Evolutionary conservation across 92 coral and sea anemone species (phyloP), one percentile per base, ranked within the genome.

Genomic region (Porites rus): DNA sequence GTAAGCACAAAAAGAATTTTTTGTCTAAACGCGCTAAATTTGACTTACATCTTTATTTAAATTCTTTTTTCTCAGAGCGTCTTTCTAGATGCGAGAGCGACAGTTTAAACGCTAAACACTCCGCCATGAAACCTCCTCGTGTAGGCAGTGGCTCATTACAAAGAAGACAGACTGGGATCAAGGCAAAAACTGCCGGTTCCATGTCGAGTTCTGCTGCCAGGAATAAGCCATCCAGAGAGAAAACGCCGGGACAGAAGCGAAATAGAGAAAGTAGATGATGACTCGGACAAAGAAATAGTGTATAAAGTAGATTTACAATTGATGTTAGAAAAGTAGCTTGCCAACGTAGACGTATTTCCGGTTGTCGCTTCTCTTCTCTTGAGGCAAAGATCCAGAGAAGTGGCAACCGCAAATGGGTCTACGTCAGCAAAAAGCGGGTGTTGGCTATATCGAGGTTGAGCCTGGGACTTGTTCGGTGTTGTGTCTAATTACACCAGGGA

Each of bases 41-140:
- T 18, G n/a, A 62, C 19, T 16, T 16, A 62, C 8, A 4, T 62
- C 18, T 11, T 12, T 21, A 38, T 38, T 18, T n/a, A 8, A 78
- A 21, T 75, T 20, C 50, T 18, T 64, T 31, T 13, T 70, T 17
- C 8, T 8, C 82, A 92, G 94, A 92, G 24, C 94, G 94, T 50
- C 89, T 92, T 21, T 92, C 94, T 1, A 92, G 90, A 68, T 92
- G 92, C 52, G 94, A 92, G 68, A 92, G 85, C 61, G 90, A 92
- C 72, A 81, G 76, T 19, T 38, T 59, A n/a, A 92, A 46, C 78
- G 67, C 70, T 31, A 92, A 92, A 70, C 67, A 70, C 54, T 54
- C 91, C 1, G 63, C 56, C 56, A 25, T 25, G 62, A 91, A 80
- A 72, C 81, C 92, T 46, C 65, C 43, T 61, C 77, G 87, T 62